Base-by-base conservation (phyloP, 2,113 vertebrate species). In the Equus quagga region DNA sequence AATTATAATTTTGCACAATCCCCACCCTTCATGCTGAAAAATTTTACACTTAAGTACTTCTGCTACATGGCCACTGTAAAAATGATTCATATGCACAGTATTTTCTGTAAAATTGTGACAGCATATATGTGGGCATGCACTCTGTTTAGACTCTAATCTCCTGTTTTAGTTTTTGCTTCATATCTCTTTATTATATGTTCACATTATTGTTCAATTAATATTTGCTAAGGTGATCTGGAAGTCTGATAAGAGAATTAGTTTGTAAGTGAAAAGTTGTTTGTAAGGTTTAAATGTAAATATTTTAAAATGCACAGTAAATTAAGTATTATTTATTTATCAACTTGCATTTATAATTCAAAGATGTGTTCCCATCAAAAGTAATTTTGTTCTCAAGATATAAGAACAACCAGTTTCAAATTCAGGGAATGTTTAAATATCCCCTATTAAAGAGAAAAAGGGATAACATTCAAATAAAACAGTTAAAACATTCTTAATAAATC, bases 211-310 rank as follows among this genome's bases (percentile, higher is more conserved):
- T 60, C 60, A 51, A 26, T n/a, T 76, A 26, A 51, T 79, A 93
- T 76, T 80, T 41, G 41, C 46, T 92, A 70, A 41, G 23, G n/a
- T 81, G 46, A 80, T 70, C 46, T 69, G 70, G 36, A 92, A 73
- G 81, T 81, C 91, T 64, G 78, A 49, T 67, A 49, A 93, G 41
- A 92, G 41, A 49, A 95, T 80, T 64, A 31, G 3, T 73, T 65
- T 80, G 41, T 46, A 91, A 18, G 17, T 64, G 41, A 54, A 65
- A 94, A 96, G 56, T 19, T 92, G 33, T 88, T 73, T 91, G 5
- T 86, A 87, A 95, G 17, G 67, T 84, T 95, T 85, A 73, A 91
- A 75, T 91, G 51, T 70, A 94, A 69, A 80, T 54, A 96, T 75
- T 86, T 91, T 15, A 58, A 92, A 92, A 70, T 69, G 18, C 65